These are phyloP conservation scores for Colletes gigas DNA, from an alignment of 1,140 invertebrate genomes.

Conservation along the genomic window DNA sequence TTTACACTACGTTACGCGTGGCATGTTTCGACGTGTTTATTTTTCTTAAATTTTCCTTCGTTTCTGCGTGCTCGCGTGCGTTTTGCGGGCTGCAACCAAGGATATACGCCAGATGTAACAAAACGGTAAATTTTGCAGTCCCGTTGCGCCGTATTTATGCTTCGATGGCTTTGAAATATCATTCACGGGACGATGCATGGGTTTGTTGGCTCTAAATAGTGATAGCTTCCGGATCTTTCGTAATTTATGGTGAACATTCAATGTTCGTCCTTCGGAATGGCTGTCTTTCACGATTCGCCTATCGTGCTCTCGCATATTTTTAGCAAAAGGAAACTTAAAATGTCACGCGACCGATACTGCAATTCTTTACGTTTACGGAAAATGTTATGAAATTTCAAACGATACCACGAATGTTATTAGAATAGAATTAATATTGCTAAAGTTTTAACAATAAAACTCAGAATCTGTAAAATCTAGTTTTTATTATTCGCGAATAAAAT, in stretches of 20 bases:
- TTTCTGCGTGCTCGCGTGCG: not conserved
- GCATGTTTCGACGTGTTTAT: not conserved
- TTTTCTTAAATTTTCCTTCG: not conserved
- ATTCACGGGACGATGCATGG: not conserved
- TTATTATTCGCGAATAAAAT: no score
- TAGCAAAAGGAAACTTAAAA: not conserved
- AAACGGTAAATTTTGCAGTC: conserved; percentile 10
- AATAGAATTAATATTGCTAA: no score
- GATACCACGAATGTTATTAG: no score
- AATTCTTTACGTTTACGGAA: not conserved
- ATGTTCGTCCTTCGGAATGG: not conserved
- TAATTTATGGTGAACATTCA: conserved; percentile 14
- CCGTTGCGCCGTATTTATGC: not conserved
- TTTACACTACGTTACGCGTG: conserved; percentile 13
- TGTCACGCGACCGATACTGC: not conserved
- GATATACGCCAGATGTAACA: not conserved
- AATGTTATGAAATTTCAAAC: not conserved
- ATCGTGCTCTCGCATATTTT: not conserved
- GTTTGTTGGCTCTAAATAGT: conserved; percentile 12
- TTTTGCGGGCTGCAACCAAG: not conserved
- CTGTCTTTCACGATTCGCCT: conserved; percentile 5
- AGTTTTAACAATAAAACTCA: no score
- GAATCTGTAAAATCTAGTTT: no score
- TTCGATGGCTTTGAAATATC: conserved; percentile 19
- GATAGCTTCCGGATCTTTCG: not conserved